Base-by-base conservation (phyloP, 2,888 invertebrate species). In the Dendrolimus houi region DNA sequence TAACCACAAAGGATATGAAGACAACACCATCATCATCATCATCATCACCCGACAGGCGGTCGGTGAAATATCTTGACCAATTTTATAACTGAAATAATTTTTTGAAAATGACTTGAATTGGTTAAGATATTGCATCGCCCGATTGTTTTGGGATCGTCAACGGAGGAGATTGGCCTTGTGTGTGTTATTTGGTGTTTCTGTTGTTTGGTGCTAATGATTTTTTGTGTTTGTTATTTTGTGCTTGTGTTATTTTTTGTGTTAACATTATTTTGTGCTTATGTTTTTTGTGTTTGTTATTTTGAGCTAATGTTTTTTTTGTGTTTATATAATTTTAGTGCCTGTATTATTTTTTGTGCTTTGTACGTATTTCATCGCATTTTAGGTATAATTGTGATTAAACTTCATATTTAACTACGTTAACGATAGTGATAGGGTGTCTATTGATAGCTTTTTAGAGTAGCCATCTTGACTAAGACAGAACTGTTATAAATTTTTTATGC, bases 101-200 rank as follows among this genome's bases (percentile, higher is more conserved):
- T 58, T 64, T 56, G 60, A 61, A 64, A 65, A 62, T 65, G 66
- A 64, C 65, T 60, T 87, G 89, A 90, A 87, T 90, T 90, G 90
- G 90, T 90, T 90, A 90, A 90, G 89, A 89, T 90, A 90, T 90
- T 90, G 90, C 90, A 90, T 90, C 90, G 87, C 83, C 77, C 70
- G 84, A 85, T 86, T 79, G 79, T 60, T 56, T 56, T 70, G 87
- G 85, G 81, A 71, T 69, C 66, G 47, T 70, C 87, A 61, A 17
- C 85, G 80, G 52, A 72, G 74, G 57, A 53, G 65, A 56, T 64
- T 52, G 63, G 60, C 60, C 55, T 58, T 53, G 29, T 29, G 60
- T 60, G 57, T 63, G 55, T 59, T 40, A 53, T 13, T 64, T 58
- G 59, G 47, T 64, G 59, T 57, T 29, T 29, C 6, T 29, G 56